A percentile compares a stretch with the other conserved stretches of the same genome.
phyloP scores from a whole-genome alignment of 2,888 invertebrate genomes.

The Machimus rusticus region DNA sequence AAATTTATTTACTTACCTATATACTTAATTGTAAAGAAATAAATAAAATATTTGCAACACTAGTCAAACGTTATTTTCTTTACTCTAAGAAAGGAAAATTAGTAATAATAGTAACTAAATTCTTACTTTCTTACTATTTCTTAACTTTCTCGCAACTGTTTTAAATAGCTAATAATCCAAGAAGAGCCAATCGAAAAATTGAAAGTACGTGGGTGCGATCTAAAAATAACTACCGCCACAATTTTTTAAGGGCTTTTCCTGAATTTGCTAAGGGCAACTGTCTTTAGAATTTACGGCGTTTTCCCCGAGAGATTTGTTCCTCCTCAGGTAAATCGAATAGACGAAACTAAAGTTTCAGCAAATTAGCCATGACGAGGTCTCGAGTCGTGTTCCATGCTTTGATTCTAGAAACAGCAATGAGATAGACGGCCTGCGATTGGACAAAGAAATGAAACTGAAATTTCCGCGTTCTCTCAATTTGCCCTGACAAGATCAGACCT shows the following conservation, averaged over 20 bases:
- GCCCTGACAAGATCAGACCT: constrained; percentile 14
- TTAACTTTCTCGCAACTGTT: too few species aligned
- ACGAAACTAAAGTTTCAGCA: constrained; percentile 32
- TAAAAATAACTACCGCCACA: neutral
- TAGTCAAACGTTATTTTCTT: too few species aligned
- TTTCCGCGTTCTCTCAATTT: constrained; percentile 38
- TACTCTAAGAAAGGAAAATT: too few species aligned
- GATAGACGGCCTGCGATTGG: constrained; percentile 1
- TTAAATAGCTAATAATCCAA: neutral
- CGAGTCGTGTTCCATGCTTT: constrained; percentile 38
- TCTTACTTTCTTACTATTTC: too few species aligned
- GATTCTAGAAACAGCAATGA: constrained; percentile 28
- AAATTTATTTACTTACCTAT: too few species aligned
- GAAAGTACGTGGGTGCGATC: neutral
- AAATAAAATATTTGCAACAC: too few species aligned
- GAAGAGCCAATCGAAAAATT: neutral
- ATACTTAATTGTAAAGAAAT: too few species aligned
- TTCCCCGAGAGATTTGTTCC: neutral
- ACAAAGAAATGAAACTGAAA: constrained; percentile 39
- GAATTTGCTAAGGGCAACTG: neutral
- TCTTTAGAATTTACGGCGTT: neutral
- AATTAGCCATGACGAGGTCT: constrained; percentile 35
- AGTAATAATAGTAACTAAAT: too few species aligned
- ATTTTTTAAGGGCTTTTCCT: neutral
- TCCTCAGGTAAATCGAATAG: constrained; percentile 15